Evolutionary conservation across 2,113 vertebrate genomes (phyloP).

Genomic region (Alaudala cheleensis): DNA sequence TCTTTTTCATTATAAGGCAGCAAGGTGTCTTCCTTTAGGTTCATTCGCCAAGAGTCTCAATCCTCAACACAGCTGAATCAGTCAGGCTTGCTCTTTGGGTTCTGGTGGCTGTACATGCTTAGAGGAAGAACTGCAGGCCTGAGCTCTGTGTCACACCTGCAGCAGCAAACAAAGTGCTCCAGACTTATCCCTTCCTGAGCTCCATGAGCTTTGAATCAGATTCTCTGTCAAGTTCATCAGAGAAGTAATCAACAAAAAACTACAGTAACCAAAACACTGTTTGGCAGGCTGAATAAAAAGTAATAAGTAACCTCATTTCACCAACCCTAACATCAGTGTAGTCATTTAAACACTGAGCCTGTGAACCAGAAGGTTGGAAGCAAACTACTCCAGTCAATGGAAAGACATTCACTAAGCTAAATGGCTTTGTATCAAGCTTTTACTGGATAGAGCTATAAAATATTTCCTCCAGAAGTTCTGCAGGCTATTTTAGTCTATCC

Average conservation of each 20-base stretch:
- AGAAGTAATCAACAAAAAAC: not conserved
- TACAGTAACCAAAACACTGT: not conserved
- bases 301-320: not conserved
- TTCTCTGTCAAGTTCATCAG: not conserved
- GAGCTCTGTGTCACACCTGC: not conserved
- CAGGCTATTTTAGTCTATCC: conserved; percentile 7
- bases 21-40: not conserved
- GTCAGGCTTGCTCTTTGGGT: not conserved
- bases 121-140: not conserved
- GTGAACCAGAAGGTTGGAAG: not conserved
- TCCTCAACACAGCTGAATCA: not conserved
- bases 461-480: conserved; percentile 29
- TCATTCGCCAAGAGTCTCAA: not conserved
- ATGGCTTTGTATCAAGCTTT: conserved; percentile 29
- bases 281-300: not conserved
- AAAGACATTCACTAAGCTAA: conserved; percentile 26
- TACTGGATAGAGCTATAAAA: conserved; percentile 25
- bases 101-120: not conserved
- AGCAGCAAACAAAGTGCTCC: not conserved
- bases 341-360: not conserved
- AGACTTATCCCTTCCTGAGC: not conserved
- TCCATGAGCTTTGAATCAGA: not conserved
- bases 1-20: not conserved
- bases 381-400: not conserved
- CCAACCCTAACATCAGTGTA: not conserved